Base-by-base conservation (phyloP, 2,113 vertebrate genomes). In the Phyllopteryx taeniolatus region DNA sequence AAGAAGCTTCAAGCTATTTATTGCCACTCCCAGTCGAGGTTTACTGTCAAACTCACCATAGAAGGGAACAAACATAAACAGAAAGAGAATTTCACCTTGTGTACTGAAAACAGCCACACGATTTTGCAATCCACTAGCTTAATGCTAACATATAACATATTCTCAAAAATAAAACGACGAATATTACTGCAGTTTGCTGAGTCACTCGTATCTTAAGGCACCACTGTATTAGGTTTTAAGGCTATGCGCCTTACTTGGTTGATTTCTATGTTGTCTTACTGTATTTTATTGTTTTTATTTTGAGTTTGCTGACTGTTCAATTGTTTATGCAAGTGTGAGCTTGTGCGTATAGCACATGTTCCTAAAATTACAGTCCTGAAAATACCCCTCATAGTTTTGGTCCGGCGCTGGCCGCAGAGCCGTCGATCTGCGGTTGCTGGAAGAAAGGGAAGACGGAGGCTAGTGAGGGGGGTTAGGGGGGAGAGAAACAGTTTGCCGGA, bases 331-430 rank as follows among this genome's bases (percentile, higher is more conserved):
- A 74, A 78, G 73, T 47, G 63, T 79, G 81, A 70, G 78, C 74
- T 20, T 83, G 75, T 71, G 76, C 77, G 60, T 83, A 44, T 76
- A 83, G 84, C 90, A 88, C 89, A 74, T 86, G 86, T 83, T 35
- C 76, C 83, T 87, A 91, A 91, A 92, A 94, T 94, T 92, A 93
- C 89, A 92, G 91, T 88, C 90, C 91, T 91, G 87, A 93, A 91
- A 93, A 94, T 93, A 92, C 90, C 91, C 88, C 85, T 93, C 92
- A 93, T 94, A 92, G 89, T 93, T 94, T 90, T 75, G 84, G 90
- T 80, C 86, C 85, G 54, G 75, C 66, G 80, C 84, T 89, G 91
- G 91, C 91, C 78, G 53, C 65, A 60, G 84, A 90, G 86, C 84
- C 81, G 84, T 87, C 73, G 89, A 90, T 88, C 83, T 93, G 92